Evolutionary conservation across 2,113 vertebrate genomes (phyloP).

Genomic region (Genyomyrus donnyi): DNA sequence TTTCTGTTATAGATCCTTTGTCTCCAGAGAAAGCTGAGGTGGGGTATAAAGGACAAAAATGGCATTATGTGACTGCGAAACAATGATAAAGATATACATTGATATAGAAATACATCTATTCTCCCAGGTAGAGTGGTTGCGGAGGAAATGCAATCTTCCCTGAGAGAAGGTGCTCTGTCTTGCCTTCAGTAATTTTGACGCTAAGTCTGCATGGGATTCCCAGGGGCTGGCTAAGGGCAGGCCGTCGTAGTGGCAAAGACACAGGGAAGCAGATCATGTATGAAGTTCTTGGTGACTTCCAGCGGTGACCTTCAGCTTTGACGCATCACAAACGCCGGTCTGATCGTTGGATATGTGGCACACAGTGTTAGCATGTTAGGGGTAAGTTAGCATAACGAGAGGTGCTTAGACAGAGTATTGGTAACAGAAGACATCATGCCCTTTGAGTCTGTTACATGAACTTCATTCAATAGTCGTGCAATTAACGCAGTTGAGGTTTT

Average conservation of each 20-base stretch:
- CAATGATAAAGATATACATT: slow-evolving; percentile 5
- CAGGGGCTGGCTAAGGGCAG: neutral
- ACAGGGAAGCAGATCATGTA: neutral
- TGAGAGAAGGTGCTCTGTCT: neutral
- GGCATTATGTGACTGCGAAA: neutral
- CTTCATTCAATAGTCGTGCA: neutral
- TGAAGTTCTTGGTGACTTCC: neutral
- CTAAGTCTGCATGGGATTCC: neutral
- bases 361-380: neutral
- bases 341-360: neutral
- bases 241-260: neutral
- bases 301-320: neutral
- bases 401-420: no score
- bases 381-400: neutral
- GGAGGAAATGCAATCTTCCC: neutral
- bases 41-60: neutral
- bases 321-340: neutral
- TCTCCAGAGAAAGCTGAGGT: neutral
- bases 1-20: neutral
- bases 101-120: neutral
- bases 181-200: neutral
- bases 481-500: neutral
- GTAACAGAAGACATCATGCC: neutral
- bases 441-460: neutral
- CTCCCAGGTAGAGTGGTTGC: neutral